A percentile compares a stretch with the other conserved stretches of the same genome.
Conservation (phyloP, 2,888 invertebrate species). For the Chrysolina oricalcia region DNA sequence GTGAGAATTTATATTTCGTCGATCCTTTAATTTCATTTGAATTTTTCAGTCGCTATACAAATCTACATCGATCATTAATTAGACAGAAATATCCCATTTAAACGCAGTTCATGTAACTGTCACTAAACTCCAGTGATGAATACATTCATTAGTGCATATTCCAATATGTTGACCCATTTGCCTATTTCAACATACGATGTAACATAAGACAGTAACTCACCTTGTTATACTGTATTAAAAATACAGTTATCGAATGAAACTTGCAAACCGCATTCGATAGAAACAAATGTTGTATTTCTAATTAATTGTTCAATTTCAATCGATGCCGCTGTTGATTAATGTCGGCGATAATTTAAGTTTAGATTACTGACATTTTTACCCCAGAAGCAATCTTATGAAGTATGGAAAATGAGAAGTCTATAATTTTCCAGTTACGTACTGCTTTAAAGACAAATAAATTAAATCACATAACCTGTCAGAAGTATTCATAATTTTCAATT, state of each 20-base stretch:
- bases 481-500: conserved; percentile 49
- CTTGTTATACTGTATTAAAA: conserved; percentile 23
- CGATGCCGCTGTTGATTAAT: conserved; percentile 13
- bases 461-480: conserved; percentile 44
- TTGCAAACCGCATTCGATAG: neutral
- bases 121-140: neutral
- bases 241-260: conserved; percentile 26
- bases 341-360: conserved; percentile 18
- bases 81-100: neutral
- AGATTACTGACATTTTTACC: conserved; percentile 17
- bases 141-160: conserved; percentile 14
- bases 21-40: too few species aligned
- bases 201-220: conserved; percentile 17
- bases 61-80: neutral
- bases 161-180: conserved; percentile 27
- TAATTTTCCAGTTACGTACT: conserved; percentile 50
- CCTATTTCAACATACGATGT: conserved; percentile 33
- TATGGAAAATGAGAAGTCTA: conserved; percentile 37
- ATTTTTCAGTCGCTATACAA: neutral
- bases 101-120: conserved; percentile 3
- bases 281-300: neutral
- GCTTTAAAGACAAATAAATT: conserved; percentile 37
- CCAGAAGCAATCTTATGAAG: conserved; percentile 13
- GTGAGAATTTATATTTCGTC: too few species aligned
- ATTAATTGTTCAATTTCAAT: conserved; percentile 16